A percentile compares a stretch with the other conserved stretches of the same genome.
Conservation (phyloP, 2,888 invertebrate species). For the Microctonus aethiopoides region DNA sequence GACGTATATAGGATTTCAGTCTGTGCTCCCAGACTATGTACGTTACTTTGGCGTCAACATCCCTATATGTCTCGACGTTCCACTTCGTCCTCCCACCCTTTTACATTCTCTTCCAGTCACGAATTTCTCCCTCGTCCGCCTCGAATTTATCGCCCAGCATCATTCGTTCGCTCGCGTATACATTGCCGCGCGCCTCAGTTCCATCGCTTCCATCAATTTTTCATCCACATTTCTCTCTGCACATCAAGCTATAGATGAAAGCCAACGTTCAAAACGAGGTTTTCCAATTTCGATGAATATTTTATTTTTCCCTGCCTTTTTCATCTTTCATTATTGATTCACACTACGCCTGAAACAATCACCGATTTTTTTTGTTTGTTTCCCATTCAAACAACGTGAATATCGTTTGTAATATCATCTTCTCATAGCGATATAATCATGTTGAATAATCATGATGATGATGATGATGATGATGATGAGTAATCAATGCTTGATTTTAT, state of each 20-base stretch:
- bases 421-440: not conserved
- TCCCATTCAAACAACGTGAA: not conserved
- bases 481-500: not conserved
- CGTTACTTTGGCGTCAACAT: slow-evolving; percentile 42
- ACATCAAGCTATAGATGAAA: not conserved
- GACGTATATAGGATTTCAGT: slow-evolving; percentile 51
- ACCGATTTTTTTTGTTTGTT: not conserved
- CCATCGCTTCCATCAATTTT: slow-evolving; percentile 40
- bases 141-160: slow-evolving; percentile 38
- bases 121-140: slow-evolving; percentile 34
- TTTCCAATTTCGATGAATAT: slow-evolving; percentile 11
- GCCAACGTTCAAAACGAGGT: slow-evolving; percentile 1
- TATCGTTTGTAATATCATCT: not conserved
- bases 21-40: slow-evolving; percentile 38
- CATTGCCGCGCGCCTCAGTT: slow-evolving; percentile 7
- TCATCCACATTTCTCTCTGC: slow-evolving; percentile 33
- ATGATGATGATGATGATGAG: not conserved
- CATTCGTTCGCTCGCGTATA: slow-evolving; percentile 1
- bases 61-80: slow-evolving; percentile 38
- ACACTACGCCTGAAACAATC: not conserved
- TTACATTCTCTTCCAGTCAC: slow-evolving; percentile 37
- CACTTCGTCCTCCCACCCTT: slow-evolving; percentile 23
- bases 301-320: not conserved
- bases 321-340: slow-evolving; percentile 1
- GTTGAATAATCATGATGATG: not conserved